Conservation (phyloP, 2,888 invertebrate species). For the Eupithecia exiguata region DNA sequence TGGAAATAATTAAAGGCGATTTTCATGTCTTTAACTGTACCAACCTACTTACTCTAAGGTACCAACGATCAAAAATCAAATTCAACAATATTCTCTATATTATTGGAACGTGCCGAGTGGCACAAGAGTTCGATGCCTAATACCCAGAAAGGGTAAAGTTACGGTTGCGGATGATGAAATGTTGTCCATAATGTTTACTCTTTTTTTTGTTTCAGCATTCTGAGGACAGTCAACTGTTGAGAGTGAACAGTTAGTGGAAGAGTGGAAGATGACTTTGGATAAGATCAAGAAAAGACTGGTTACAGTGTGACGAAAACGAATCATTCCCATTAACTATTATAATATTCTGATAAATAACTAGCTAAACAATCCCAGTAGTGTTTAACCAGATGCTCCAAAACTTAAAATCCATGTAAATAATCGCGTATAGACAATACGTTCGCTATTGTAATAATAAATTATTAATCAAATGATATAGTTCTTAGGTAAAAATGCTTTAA, state of each 20-base stretch:
- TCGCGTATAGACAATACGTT: conserved; percentile 15
- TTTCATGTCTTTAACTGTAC: no score
- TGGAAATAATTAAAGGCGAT: no score
- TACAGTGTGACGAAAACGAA: conserved; percentile 21
- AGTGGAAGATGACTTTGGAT: conserved; percentile 32
- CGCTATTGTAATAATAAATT: conserved; percentile 10
- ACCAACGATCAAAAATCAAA: neutral
- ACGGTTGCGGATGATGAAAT: neutral
- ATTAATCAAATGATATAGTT: conserved; percentile 24
- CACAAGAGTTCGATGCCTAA: neutral
- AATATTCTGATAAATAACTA: neutral
- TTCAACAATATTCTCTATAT: neutral
- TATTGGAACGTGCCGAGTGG: neutral
- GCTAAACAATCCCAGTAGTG: conserved; percentile 17
- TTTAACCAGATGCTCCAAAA: neutral
- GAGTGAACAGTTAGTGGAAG: no score
- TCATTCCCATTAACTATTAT: conserved; percentile 20
- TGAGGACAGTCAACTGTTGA: conserved; percentile 75
- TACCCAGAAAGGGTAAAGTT: neutral
- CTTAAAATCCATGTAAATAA: conserved; percentile 24
- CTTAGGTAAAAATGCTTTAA: conserved; percentile 22
- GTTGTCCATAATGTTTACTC: neutral
- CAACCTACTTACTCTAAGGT: no score
- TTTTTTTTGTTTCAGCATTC: conserved; percentile 65
- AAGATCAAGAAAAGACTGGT: conserved; percentile 28